phyloP scores from a whole-genome alignment of 2,113 vertebrate species.

The Lophius piscatorius region DNA sequence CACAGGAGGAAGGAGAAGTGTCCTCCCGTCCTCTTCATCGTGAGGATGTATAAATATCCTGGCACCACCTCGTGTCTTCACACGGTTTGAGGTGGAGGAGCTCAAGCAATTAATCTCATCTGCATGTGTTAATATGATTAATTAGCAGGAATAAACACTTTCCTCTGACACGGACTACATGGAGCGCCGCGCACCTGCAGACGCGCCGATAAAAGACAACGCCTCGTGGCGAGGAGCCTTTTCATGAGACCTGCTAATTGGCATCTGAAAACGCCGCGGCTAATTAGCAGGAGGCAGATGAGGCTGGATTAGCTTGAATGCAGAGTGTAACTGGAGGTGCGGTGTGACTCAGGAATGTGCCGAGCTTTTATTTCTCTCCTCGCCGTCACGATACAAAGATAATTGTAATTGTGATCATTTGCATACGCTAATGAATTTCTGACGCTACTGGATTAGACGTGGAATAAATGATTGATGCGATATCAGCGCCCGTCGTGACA shows the following conservation, averaged over 20 bases:
- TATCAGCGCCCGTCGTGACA: conserved; percentile 76
- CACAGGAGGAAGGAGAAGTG: conserved; percentile 29
- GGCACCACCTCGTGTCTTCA: conserved; percentile 65
- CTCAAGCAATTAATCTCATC: conserved; percentile 83
- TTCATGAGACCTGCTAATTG: conserved; percentile 83
- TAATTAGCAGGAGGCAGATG: conserved; percentile 85
- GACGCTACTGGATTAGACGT: conserved; percentile 78
- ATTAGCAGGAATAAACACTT: conserved; percentile 86
- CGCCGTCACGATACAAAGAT: conserved; percentile 78
- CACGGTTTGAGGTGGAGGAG: conserved; percentile 74
- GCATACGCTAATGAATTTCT: conserved; percentile 85
- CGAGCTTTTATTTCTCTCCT: conserved; percentile 79
- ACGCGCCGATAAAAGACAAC: conserved; percentile 79
- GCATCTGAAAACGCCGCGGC: conserved; percentile 81
- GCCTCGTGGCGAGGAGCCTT: conserved; percentile 79
- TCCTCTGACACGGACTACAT: conserved; percentile 77
- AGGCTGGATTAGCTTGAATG: conserved; percentile 83
- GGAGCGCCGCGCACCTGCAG: conserved; percentile 81
- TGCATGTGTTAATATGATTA: conserved; percentile 87
- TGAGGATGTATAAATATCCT: conserved; percentile 67
- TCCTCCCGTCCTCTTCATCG: conserved; percentile 24
- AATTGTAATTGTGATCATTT: conserved; percentile 84
- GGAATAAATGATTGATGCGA: conserved; percentile 82
- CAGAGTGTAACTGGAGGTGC: conserved; percentile 77
- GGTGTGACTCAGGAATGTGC: conserved; percentile 74